Evolutionary conservation across 1,140 invertebrate genomes (phyloP), one percentile per base, ranked within the genome.

Genomic region (Ceratoteleas bidentatus): DNA sequence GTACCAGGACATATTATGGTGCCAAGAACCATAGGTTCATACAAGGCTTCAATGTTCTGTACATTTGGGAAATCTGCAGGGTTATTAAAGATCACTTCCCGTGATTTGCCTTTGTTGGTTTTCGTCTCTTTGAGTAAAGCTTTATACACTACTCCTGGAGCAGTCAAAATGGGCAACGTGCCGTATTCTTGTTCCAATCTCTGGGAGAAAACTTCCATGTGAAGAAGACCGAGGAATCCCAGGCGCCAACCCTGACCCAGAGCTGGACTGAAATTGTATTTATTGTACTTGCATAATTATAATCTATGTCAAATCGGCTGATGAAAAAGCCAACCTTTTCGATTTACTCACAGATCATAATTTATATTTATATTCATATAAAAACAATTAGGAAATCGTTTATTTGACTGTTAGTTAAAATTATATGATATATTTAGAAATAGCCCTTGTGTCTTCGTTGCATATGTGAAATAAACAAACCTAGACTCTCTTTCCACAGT

Each of bases 131-230:
- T 89, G 38, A 96, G 92, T 90, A 94, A 95, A 8, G 98, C 94
- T 93, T 97, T 97, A 88, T 99, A 99, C 0, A 98, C 97, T 9
- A 99, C 98, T 89, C 96, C 97, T 3, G 99, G 98, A 2, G 97
- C 94, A 32, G 98, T 99, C 8, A 99, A 92, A 56, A 99, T 95
- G 2, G 98, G 95, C 86, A 96, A 94, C 6, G 97, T 95, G 85
- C 95, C 95, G 90, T 97, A 96, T 91, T 99, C 99, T 89, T 99
- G 98, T 84, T 99, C 95, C 16, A 99, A 91, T 16, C 98, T 92
- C 89, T 99, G 98, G 70, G 94, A 95, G 87, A 99, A 99, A 0
- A 99, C 98, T 90, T 99, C 98, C 93, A 99, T 95, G 88, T 99
- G 98, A 6, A 99, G 91, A 3, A 99, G 91, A 0, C 98, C 98